Evolutionary conservation across 2,797 vertebrate genomes (phyloP).

Genomic region (Bothrops alternatus): DNA sequence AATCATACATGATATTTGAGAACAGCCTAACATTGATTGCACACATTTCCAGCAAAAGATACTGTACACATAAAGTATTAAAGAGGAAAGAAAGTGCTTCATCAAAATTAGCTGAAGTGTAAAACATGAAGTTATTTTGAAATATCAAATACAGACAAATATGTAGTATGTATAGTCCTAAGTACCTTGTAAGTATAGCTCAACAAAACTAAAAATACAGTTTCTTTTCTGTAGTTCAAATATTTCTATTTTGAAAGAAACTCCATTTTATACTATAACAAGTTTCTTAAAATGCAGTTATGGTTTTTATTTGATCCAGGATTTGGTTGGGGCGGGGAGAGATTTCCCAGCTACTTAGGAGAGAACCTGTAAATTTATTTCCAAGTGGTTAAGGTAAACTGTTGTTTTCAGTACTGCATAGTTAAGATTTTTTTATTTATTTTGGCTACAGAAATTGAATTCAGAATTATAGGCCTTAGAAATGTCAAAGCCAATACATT

Average conservation of each 20-base stretch:
- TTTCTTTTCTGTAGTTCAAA: conserved; percentile 18
- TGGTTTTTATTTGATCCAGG: neutral
- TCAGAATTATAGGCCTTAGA: conserved; percentile 26
- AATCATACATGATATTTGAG: neutral
- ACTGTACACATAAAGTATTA: neutral
- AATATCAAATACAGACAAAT: conserved; percentile 22
- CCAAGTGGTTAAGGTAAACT: conserved; percentile 44
- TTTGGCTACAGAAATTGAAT: neutral
- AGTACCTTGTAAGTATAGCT: conserved; percentile 42
- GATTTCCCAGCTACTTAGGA: neutral
- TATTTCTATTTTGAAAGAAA: conserved; percentile 46
- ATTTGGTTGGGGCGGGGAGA: neutral
- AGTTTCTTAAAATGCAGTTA: conserved; percentile 17
- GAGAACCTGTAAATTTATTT: conserved; percentile 23
- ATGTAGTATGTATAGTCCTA: conserved; percentile 22
- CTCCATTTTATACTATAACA: conserved; percentile 35
- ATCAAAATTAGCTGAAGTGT: neutral
- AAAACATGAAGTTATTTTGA: conserved; percentile 9
- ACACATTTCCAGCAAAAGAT: conserved; percentile 7
- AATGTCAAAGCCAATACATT: conserved; percentile 21
- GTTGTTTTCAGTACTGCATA: conserved; percentile 51
- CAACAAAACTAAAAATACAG: conserved; percentile 47
- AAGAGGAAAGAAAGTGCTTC: too few relatives aligned
- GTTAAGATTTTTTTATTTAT: neutral
- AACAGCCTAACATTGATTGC: conserved; percentile 32